These are phyloP conservation scores for Tupaia tana DNA, from an alignment of 2,113 vertebrate genomes.

Conservation along the genomic window DNA sequence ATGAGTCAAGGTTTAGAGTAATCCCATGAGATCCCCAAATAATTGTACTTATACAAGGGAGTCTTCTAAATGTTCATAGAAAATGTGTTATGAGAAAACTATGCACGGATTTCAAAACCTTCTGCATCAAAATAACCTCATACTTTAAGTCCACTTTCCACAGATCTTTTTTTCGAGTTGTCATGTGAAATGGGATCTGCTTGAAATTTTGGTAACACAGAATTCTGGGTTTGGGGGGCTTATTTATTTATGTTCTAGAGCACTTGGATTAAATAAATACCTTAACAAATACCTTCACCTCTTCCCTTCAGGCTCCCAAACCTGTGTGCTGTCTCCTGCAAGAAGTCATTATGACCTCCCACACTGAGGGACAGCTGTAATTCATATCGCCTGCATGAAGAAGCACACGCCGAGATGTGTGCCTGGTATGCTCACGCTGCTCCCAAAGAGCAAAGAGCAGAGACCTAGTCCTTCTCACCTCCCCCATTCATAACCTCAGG, in stretches of 20 bases:
- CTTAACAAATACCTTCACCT: neutral
- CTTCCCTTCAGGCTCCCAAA: neutral
- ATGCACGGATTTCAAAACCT: no score
- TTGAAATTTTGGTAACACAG: neutral
- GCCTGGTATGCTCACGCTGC: neutral
- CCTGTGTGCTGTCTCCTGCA: neutral
- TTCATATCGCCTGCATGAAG: neutral
- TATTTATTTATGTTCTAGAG: neutral
- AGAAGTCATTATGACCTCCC: neutral
- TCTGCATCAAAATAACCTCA: no score
- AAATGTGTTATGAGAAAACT: no score
- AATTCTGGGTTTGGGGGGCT: neutral
- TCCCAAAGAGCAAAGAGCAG: neutral
- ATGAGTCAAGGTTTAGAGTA: neutral
- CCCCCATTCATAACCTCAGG: neutral
- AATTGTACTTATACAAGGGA: neutral
- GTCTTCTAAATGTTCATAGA: no score
- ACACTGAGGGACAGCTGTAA: accelerated
- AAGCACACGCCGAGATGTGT: accelerated
- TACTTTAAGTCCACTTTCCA: no score
- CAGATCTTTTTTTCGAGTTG: neutral
- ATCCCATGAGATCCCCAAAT: neutral
- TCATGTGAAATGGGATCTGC: neutral
- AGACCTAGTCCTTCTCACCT: neutral
- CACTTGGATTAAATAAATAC: neutral